Conservation (phyloP, 2,113 vertebrate genomes). For the Phoxinus phoxinus region DNA sequence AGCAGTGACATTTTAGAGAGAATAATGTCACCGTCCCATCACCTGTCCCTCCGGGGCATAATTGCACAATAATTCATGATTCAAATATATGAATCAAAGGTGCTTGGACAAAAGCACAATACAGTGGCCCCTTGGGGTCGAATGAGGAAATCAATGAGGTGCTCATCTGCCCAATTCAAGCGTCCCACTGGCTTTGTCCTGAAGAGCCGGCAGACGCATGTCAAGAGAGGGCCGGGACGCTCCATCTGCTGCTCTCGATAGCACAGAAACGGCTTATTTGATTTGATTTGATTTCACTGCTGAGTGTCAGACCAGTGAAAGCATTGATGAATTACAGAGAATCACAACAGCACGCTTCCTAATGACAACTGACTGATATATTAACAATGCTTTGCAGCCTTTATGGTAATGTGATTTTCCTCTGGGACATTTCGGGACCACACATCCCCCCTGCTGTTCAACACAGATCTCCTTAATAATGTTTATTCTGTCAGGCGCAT, state of each 20-base stretch:
- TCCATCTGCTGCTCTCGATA: constrained; percentile 61
- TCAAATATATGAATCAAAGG: constrained; percentile 49
- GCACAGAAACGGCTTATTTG: constrained; percentile 26
- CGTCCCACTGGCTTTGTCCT: constrained; percentile 40
- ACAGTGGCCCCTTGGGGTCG: constrained; percentile 31
- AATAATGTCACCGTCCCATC: constrained; percentile 38
- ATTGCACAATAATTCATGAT: constrained; percentile 58
- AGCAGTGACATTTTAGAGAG: constrained; percentile 41
- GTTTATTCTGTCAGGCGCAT: background rate
- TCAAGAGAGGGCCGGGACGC: constrained; percentile 41
- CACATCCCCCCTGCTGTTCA: background rate
- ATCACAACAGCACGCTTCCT: background rate
- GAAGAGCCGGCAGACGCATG: constrained; percentile 43
- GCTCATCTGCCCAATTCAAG: constrained; percentile 52
- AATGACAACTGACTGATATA: constrained; percentile 8
- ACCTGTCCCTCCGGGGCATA: constrained; percentile 50
- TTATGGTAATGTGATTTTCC: constrained; percentile 15
- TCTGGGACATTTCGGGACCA: constrained; percentile 13
- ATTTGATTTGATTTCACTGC: too few relatives aligned
- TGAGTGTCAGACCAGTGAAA: background rate
- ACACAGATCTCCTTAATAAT: background rate
- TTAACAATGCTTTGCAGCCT: constrained; percentile 18
- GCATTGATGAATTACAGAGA: constrained; percentile 17
- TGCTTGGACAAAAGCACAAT: constrained; percentile 56
- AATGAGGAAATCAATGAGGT: constrained; percentile 53